phyloP scores from a whole-genome alignment of 1,140 invertebrate genomes.

The Pantala flavescens region DNA sequence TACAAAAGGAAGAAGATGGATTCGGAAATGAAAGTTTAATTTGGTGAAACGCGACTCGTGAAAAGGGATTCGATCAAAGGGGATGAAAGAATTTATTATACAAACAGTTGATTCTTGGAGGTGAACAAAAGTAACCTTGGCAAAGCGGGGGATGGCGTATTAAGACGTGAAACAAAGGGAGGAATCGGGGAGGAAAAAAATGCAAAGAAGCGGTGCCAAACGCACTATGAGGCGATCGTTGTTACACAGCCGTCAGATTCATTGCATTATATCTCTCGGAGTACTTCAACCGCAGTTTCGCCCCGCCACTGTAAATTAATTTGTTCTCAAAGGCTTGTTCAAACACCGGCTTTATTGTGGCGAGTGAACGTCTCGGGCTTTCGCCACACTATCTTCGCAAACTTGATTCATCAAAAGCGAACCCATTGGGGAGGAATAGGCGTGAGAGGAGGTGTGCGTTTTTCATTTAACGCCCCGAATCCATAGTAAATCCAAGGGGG shows the following conservation, averaged over 20 bases:
- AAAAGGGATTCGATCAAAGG: no score
- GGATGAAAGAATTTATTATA: no score
- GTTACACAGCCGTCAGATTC: neutral
- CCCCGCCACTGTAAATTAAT: neutral
- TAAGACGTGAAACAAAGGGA: no score
- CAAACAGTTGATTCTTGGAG: no score
- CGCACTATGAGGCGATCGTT: neutral
- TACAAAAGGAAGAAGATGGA: no score
- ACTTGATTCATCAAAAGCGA: constrained; percentile 3
- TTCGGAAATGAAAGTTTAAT: no score
- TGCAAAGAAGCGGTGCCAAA: neutral
- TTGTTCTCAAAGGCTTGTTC: constrained; percentile 9
- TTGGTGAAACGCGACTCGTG: no score
- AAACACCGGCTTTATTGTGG: constrained; percentile 4
- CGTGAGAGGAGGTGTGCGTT: neutral
- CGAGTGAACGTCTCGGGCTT: neutral
- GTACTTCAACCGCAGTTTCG: neutral
- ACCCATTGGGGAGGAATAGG: neutral
- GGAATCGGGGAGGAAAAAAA: no score
- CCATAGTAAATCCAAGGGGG: no score
- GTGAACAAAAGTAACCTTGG: no score
- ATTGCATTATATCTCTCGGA: neutral
- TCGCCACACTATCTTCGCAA: neutral
- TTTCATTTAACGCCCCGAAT: neutral
- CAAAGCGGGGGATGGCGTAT: no score